Percentiles rank a stretch among this genome's conserved stretches.
These are phyloP conservation scores for Oplegnathus fasciatus DNA, from an alignment of 2,113 vertebrate genomes.

Conservation along the genomic window DNA sequence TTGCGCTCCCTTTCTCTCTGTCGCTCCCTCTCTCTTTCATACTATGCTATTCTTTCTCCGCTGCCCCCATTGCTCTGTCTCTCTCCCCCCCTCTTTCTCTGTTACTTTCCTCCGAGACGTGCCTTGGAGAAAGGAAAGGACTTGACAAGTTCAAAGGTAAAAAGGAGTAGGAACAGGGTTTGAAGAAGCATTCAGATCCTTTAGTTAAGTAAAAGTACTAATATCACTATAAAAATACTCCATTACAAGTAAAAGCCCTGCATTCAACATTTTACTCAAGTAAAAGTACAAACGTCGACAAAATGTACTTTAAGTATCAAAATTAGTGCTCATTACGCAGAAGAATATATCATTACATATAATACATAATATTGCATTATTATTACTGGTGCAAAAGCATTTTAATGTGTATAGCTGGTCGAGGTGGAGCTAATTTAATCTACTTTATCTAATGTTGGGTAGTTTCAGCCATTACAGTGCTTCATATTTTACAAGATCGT, in stretches of 20 bases:
- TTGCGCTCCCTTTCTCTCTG: constrained; percentile 85
- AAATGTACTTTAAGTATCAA: not conserved
- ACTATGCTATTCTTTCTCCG: constrained; percentile 78
- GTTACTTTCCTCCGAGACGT: constrained; percentile 78
- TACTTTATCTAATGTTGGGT: not conserved
- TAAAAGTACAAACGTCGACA: not conserved
- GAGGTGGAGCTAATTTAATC: constrained; percentile 2
- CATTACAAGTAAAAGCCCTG: not conserved
- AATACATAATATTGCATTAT: not conserved
- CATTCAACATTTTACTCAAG: not conserved
- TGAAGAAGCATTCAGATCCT: constrained; percentile 31
- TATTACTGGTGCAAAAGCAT: not conserved
- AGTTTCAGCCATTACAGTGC: not conserved
- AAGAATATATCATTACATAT: not conserved
- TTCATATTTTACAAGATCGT: constrained; percentile 4
- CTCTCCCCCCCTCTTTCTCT: constrained; percentile 56
- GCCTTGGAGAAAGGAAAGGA: constrained; percentile 77
- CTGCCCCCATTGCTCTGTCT: constrained; percentile 68
- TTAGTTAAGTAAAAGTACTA: constrained; percentile 29
- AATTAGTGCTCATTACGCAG: not conserved
- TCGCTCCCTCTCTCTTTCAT: constrained; percentile 84
- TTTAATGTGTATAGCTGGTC: not conserved
- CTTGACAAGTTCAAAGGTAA: constrained; percentile 81
- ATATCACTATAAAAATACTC: not conserved
- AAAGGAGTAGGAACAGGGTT: constrained; percentile 53